Evolutionary conservation across 1,140 invertebrate species (phyloP), one percentile per base, ranked within the genome.

Genomic region (Drosophila funebris): DNA sequence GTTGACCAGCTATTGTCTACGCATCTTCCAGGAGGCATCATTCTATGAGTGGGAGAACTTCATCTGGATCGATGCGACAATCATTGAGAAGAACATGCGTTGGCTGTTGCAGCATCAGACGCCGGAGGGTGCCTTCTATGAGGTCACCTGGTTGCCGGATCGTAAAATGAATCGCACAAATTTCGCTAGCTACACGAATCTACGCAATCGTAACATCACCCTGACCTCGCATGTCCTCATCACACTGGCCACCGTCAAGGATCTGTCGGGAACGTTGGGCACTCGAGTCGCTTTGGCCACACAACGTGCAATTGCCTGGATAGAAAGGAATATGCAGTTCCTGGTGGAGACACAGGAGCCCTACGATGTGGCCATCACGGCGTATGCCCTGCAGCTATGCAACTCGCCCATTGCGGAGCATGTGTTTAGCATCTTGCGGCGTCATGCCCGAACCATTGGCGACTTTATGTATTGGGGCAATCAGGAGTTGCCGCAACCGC

Each of bases 1-100:
- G 97, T 85, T 98, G 29, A 98, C 97, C 0, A 95, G 97, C 0
- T 98, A 96, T 88, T 96, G 96, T 84, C 95, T 96, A 0, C 93
- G 96, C 66, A 94, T 97, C 18, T 96, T 98, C 90, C 96, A 97
- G 89, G 96, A 97, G 83, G 96, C 97, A 0, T 97, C 95, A 29
- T 97, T 97, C 91, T 96, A 97, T 76, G 97, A 98, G 90, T 98
- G 97, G 97, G 97, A 98, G 93, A 97, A 97, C 91, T 97, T 95
- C 83, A 94, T 98, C 9, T 98, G 96, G 90, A 97, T 98, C 64
- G 97, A 98, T 92, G 95, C 96, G 0, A 92, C 94, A 90, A 95
- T 98, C 0, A 97, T 98, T 76, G 93, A 94, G 1, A 94, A 95
- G 85, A 94, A 96, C 4, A 95, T 97, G 8, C 92, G 93, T 0